Percentiles rank a stretch among this genome's conserved stretches.
These are phyloP conservation scores for Babylonia areolata DNA, from an alignment of 1,140 invertebrate genomes.

Conservation along the genomic window DNA sequence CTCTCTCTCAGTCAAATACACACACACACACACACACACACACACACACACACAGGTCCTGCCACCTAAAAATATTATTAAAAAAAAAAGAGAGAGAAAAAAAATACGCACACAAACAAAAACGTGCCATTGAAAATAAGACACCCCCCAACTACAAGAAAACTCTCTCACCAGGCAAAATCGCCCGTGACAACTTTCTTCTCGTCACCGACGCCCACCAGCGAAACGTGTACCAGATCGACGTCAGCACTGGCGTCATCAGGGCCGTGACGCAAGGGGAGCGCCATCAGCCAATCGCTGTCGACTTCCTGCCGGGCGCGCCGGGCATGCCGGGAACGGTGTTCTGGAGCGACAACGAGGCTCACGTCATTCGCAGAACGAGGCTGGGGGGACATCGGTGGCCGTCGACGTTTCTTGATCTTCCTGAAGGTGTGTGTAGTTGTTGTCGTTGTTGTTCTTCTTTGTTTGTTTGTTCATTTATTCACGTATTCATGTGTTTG, in stretches of 20 bases:
- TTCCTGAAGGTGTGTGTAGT: conserved; percentile 78
- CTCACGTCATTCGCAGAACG: conserved; percentile 56
- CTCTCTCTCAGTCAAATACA: too few species aligned
- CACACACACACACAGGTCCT: too few species aligned
- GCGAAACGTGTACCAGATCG: conserved; percentile 61
- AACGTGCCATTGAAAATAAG: too few species aligned
- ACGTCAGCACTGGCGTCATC: conserved; percentile 39
- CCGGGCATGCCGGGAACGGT: conserved; percentile 75
- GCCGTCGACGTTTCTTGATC: conserved; percentile 80
- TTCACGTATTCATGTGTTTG: too few species aligned
- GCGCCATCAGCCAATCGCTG: conserved; percentile 57
- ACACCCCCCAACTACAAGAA: too few species aligned
- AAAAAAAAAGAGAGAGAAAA: too few species aligned
- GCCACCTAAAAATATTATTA: too few species aligned
- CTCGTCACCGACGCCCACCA: conserved; percentile 64
- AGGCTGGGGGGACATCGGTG: conserved; percentile 45
- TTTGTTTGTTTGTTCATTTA: too few species aligned
- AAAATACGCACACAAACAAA: too few species aligned
- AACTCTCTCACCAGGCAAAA: conserved; percentile 31
- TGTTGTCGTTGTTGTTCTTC: too few species aligned
- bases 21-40: too few species aligned
- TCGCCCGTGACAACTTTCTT: conserved; percentile 56
- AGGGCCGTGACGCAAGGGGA: conserved; percentile 45
- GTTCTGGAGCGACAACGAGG: conserved; percentile 69
- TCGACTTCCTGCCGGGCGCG: conserved; percentile 51